Evolutionary conservation across 2,113 vertebrate species (phyloP).

Genomic region (Perognathus longimembris): DNA sequence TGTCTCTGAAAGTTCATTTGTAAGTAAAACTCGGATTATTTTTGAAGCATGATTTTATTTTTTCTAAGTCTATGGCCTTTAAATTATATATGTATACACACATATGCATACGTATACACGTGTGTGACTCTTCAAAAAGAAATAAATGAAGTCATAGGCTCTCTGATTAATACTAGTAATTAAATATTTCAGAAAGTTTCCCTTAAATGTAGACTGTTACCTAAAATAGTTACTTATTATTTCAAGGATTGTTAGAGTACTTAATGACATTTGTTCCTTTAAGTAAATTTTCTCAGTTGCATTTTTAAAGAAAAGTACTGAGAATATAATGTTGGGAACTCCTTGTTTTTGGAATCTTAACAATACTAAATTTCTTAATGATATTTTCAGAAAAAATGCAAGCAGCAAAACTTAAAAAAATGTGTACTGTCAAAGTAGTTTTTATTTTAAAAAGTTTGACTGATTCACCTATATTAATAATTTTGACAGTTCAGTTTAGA

Average conservation of each 20-base stretch:
- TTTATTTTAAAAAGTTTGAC: no score
- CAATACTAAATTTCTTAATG: no score
- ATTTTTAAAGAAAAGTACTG: no score
- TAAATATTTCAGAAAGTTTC: background rate
- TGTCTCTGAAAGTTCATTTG: conserved; percentile 23
- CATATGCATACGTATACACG: conserved; percentile 13
- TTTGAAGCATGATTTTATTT: background rate
- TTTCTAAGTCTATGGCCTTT: background rate
- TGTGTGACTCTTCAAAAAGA: background rate
- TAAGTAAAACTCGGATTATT: conserved; percentile 22
- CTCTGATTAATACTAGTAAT: background rate
- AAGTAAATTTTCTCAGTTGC: no score
- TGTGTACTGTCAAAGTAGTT: no score
- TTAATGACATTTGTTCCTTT: conserved; percentile 3
- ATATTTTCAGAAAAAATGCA: no score
- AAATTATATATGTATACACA: background rate
- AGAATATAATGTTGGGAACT: no score
- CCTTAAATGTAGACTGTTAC: background rate
- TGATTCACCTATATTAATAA: background rate
- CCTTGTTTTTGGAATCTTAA: no score
- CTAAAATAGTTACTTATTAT: background rate
- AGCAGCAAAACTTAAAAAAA: no score
- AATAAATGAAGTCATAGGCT: background rate
- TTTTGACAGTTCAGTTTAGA: conserved; percentile 1
- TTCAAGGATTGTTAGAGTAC: conserved; percentile 41